Evolutionary conservation across 2,113 vertebrate species (phyloP), one percentile per base, ranked within the genome.

Genomic region (Podiceps cristatus): DNA sequence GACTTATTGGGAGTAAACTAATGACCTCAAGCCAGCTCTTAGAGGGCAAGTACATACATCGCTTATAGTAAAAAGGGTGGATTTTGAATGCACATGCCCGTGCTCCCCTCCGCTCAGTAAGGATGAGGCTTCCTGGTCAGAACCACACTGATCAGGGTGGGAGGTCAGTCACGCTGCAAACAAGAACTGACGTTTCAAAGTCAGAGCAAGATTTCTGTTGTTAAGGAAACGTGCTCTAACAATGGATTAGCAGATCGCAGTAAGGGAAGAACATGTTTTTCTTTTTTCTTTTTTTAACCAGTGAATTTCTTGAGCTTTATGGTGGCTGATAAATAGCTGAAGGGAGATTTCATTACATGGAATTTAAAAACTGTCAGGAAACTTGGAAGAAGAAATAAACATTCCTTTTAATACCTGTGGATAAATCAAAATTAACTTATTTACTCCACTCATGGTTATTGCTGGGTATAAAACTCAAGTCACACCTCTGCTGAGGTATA

Each of bases 141-240:
- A 88, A 25, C 22, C 88, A 73, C 0, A 6, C 60, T 71, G 93
- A 35, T 47, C 58, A 81, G 80, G 73, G 42, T 78, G 63, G 83
- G 91, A 89, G 71, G 55, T 75, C 89, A 91, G 94, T 87, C 88
- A 92, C 11, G 14, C 73, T 94, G 88, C 86, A 95, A 93, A 90
- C 52, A 74, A 94, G 90, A 90, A 90, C 78, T 72, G 79, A 84
- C 17, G 0, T 91, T 75, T 95, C 79, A 86, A 87, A 92, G 79
- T 27, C 86, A 60, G 24, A 87, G 75, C 19, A 80, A 86, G 66
- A 86, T 49, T 87, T 67, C 49, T 95, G 92, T 86, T 80, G 83
- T 89, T 95, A 92, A 91, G 91, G 83, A 95, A 95, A 94, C 60
- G 79, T 58, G 62, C 78, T 88, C 67, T 73, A 90, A 95, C 69